Conservation (phyloP, 2,888 invertebrate genomes). For the Cyclophora punctaria region DNA sequence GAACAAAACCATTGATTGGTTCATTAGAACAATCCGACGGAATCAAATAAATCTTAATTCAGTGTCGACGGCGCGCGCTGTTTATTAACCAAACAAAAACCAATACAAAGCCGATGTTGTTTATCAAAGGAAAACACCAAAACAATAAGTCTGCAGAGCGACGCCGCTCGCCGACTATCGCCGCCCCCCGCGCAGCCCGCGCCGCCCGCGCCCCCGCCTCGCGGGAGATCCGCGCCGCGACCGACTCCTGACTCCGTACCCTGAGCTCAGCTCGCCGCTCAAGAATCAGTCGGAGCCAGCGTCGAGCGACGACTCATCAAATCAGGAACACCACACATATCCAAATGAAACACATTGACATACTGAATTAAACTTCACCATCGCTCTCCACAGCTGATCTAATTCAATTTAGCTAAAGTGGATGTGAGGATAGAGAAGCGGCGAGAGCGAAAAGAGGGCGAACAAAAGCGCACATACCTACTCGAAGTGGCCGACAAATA, state of each 20-base stretch:
- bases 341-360: slow-evolving; percentile 63
- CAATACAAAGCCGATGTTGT: slow-evolving; percentile 52
- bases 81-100: slow-evolving; percentile 24
- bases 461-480: slow-evolving; percentile 50
- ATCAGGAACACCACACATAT: slow-evolving; percentile 28
- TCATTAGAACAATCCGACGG: slow-evolving; percentile 19
- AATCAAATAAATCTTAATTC: slow-evolving; percentile 23
- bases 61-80: slow-evolving; percentile 15
- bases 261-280: neutral
- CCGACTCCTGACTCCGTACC: neutral
- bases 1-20: slow-evolving; percentile 16
- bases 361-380: slow-evolving; percentile 49
- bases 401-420: slow-evolving; percentile 54
- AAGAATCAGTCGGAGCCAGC: slow-evolving; percentile 12
- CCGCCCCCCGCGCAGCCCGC: slow-evolving; percentile 2
- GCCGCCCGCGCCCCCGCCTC: slow-evolving; percentile 1
- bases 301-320: neutral
- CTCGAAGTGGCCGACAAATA: slow-evolving; percentile 29
- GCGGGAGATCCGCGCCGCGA: neutral
- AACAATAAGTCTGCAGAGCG: slow-evolving; percentile 36
- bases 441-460: slow-evolving; percentile 19
- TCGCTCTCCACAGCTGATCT: slow-evolving; percentile 38
- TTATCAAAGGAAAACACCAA: slow-evolving; percentile 43
- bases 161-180: slow-evolving; percentile 16
- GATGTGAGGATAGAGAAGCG: slow-evolving; percentile 35